Evolutionary conservation across 2,888 invertebrate species (phyloP), one percentile per base, ranked within the genome.

Genomic region (Trissolcus brochymenae): DNA sequence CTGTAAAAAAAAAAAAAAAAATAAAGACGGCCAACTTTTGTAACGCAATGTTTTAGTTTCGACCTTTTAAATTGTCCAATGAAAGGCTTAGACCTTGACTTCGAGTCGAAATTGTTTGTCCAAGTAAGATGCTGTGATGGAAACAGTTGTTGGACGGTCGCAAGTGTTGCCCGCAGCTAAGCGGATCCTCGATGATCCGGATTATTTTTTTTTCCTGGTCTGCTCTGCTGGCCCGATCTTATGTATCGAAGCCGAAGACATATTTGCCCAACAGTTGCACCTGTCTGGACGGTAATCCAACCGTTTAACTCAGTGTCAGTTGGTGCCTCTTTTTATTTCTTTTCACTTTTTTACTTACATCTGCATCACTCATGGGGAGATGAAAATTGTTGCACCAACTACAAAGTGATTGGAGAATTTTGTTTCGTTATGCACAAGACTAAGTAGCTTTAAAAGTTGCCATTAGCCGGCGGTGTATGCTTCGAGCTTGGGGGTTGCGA

Each of bases 171-270:
- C 82, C 83, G 85, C 82, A 85, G 84, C 85, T 88, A 88, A 88
- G 88, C 87, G 88, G 88, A 88, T 88, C 86, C 84, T 81, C 85
- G 84, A 87, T 88, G 88, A 88, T 88, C 87, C 88, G 88, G 88
- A 88, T 88, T 88, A 88, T 85, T 87, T 84, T 86, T 87, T 88
- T 35, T 88, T 86, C 86, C 82, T 29, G 83, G 84, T 84, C 83
- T 79, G 83, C 80, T 83, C 9, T 85, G 83, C 83, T 85, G 86
- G 86, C 85, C 85, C 84, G 85, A 87, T 88, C 87, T 86, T 82
- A 72, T 78, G 79, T 82, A 77, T 81, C 81, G 81, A 65, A 81
- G 82, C 82, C 82, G 83, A 84, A 86, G 87, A 86, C 85, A 87
- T 84, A 87, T 87, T 87, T 85, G 84, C 84, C 82, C 82, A 82